These are phyloP conservation scores for Elgaria multicarinata DNA, from an alignment of 2,113 vertebrate species.

Conservation along the genomic window DNA sequence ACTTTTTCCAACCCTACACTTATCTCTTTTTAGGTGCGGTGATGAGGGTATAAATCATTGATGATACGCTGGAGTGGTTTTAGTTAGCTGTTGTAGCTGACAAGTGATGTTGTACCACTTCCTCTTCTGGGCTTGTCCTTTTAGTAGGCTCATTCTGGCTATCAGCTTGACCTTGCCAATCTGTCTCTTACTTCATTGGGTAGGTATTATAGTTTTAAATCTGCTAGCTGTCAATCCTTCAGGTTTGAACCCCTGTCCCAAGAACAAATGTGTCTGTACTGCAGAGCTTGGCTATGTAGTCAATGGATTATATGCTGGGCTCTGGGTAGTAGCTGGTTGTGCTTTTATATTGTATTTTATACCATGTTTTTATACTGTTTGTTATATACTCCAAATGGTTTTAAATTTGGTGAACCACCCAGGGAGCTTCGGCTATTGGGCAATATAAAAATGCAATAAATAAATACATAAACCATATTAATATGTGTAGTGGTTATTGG, in stretches of 20 bases:
- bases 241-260: neutral
- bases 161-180: neutral
- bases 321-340: neutral
- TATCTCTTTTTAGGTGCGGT: too few species aligned
- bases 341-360: too few species aligned
- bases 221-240: neutral
- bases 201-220: neutral
- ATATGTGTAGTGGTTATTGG: neutral
- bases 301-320: neutral
- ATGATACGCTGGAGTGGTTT: neutral
- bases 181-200: neutral
- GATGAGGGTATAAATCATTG: neutral
- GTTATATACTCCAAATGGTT: too few species aligned
- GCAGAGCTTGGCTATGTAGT: neutral
- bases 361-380: too few species aligned
- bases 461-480: neutral
- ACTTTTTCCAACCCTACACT: too few species aligned
- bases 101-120: neutral
- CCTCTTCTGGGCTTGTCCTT: neutral
- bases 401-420: too few species aligned
- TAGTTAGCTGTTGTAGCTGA: neutral
- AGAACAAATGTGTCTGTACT: neutral
- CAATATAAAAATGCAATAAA: too few species aligned
- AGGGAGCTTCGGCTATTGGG: too few species aligned
- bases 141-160: neutral